phyloP scores from a whole-genome alignment of 53 echinoderm and acorn worm genomes.

The Henricia sp. region DNA sequence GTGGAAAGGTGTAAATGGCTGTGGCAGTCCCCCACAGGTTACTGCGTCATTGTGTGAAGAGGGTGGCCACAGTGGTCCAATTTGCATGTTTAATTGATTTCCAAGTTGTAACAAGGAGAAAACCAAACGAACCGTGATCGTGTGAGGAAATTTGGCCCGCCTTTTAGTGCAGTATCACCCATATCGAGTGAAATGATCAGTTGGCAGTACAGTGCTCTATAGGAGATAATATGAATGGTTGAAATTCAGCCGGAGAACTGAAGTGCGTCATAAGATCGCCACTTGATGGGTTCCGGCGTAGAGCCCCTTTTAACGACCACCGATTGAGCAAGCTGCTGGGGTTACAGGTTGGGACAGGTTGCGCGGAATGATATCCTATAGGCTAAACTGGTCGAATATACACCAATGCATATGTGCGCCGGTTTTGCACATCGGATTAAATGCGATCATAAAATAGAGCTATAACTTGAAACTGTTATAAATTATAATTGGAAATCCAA shows the following conservation, averaged over 20 bases:
- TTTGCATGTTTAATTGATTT: constrained; percentile 53
- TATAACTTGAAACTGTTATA: too few relatives aligned
- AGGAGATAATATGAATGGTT: constrained; percentile 9
- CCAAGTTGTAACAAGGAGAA: constrained; percentile 17
- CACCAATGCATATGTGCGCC: too few relatives aligned
- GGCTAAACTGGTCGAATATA: too few relatives aligned
- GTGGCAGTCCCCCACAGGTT: not conserved
- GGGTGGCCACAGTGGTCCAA: not conserved
- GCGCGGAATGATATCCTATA: too few relatives aligned
- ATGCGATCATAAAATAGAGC: too few relatives aligned
- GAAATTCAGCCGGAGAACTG: constrained; percentile 5
- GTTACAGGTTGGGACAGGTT: too few relatives aligned
- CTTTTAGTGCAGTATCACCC: constrained; percentile 5
- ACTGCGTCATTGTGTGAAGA: not conserved
- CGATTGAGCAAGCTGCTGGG: constrained; percentile 31
- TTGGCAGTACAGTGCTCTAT: not conserved
- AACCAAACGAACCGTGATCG: constrained; percentile 1
- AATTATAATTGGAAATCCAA: too few relatives aligned
- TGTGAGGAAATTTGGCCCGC: not conserved
- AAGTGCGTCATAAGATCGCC: constrained; percentile 54
- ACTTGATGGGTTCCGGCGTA: constrained; percentile 43
- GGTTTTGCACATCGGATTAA: too few relatives aligned
- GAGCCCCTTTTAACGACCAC: constrained; percentile 32
- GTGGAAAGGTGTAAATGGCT: too few relatives aligned
- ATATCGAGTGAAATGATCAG: not conserved